These are phyloP conservation scores for Megaustenia siamemsis DNA, from an alignment of 2,888 invertebrate species.

Conservation along the genomic window DNA sequence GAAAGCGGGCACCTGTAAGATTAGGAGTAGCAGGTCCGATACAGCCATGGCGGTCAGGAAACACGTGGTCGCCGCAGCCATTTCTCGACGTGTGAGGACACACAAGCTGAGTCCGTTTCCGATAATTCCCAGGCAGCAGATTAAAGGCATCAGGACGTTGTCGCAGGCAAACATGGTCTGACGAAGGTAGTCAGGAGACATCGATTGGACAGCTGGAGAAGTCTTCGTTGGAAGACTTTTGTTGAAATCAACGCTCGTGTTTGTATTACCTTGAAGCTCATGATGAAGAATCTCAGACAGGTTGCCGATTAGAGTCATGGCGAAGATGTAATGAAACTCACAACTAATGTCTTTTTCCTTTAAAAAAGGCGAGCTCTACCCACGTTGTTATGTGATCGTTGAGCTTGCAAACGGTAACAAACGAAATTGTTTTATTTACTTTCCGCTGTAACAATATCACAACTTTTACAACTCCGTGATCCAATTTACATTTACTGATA, in stretches of 20 bases:
- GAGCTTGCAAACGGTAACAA: no score
- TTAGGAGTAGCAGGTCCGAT: conserved; percentile 61
- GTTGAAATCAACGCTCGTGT: conserved; percentile 2
- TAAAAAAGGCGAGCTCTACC: no score
- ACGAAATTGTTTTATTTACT: no score
- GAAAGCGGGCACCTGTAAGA: conserved; percentile 59
- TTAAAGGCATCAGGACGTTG: conserved; percentile 57
- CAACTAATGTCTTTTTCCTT: not conserved
- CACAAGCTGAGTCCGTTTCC: conserved; percentile 62
- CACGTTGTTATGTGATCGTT: no score
- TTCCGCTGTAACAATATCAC: no score
- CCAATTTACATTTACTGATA: not conserved
- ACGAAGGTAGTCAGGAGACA: conserved; percentile 50
- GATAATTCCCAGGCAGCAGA: conserved; percentile 60
- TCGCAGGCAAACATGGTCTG: conserved; percentile 54
- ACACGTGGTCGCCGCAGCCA: conserved; percentile 61
- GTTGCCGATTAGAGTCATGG: conserved; percentile 15
- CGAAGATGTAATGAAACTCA: not conserved
- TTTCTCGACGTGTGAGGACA: conserved; percentile 61
- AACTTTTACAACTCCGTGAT: not conserved
- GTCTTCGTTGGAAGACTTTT: conserved; percentile 12
- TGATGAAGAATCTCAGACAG: not conserved
- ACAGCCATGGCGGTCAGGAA: conserved; percentile 63
- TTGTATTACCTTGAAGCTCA: not conserved
- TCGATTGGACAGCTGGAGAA: not conserved